Evolutionary conservation across 2,888 invertebrate species (phyloP).

Genomic region (Embidobia sp.): DNA sequence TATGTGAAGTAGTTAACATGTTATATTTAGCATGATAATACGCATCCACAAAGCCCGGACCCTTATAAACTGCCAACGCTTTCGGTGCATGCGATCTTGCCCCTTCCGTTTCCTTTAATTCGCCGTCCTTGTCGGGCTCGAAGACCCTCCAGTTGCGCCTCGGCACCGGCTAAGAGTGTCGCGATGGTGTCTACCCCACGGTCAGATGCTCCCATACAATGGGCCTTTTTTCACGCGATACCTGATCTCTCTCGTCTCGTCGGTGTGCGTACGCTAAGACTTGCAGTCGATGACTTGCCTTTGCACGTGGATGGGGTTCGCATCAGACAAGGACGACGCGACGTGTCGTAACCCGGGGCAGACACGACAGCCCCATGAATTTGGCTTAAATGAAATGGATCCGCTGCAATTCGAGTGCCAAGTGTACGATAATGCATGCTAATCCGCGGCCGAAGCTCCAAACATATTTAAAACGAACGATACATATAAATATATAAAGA

Average conservation of each 20-base stretch:
- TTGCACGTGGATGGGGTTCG: conserved; percentile 56
- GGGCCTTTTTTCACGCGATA: conserved; percentile 76
- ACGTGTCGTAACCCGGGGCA: conserved; percentile 70
- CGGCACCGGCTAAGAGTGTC: conserved; percentile 64
- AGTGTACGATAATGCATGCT: conserved; percentile 78
- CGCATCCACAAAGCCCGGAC: conserved; percentile 79
- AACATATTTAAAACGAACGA: conserved; percentile 55
- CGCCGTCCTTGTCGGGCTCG: conserved; percentile 56
- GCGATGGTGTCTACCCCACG: conserved; percentile 76
- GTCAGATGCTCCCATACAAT: conserved; percentile 81
- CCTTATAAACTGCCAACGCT: conserved; percentile 81
- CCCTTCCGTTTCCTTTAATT: conserved; percentile 66
- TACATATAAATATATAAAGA: conserved; percentile 47
- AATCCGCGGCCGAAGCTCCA: conserved; percentile 73
- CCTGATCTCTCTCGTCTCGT: conserved; percentile 76
- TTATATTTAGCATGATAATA: conserved; percentile 82
- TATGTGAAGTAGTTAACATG: conserved; percentile 87
- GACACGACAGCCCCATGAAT: conserved; percentile 76
- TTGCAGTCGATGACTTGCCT: conserved; percentile 45
- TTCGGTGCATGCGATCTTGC: conserved; percentile 68
- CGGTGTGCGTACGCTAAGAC: conserved; percentile 61
- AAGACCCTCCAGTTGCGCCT: conserved; percentile 35
- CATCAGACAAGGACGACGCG: conserved; percentile 27
- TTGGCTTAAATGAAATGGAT: conserved; percentile 82
- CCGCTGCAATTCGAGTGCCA: conserved; percentile 67